Evolutionary conservation across 2,888 invertebrate genomes (phyloP), one percentile per base, ranked within the genome.

Genomic region (Saturnia pavonia): DNA sequence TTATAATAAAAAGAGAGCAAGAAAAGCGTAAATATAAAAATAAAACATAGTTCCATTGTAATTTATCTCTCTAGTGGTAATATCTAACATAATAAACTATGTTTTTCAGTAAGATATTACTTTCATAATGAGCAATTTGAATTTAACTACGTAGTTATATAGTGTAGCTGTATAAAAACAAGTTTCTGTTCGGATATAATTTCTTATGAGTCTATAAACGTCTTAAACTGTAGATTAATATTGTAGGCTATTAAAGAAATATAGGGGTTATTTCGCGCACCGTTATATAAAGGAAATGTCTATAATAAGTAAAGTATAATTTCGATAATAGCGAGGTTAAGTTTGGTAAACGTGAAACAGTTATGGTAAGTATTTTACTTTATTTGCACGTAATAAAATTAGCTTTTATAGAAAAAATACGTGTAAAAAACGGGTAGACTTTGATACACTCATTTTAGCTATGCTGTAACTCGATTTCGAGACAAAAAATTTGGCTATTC

Each of bases 141-240:
- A 65, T 65, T 65, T 65, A 65, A 65, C 65, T 65, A 65, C 65
- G 40, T 34, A 40, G 65, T 65, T 65, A 40, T 65, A 40, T 65
- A 65, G 40, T n/a, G n/a, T 40, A 34, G 65, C 57, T 4, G 25
- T 65, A 65, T 65, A 65, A 65, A 51, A 65, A 40, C 65, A 65
- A 40, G 40, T 65, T 65, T 65, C 65, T 65, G 65, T 65, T 34
- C 65, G 40, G 34, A n/a, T 65, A n/a, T 40, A 40, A 40, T 65
- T 65, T 34, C 40, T 40, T 40, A 65, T 40, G 40, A 65, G n/a
- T 65, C 27, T 60, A 60, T 60, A 60, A 60, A 60, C 22, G 9
- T 54, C n/a, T 54, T n/a, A 22, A 22, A 54, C 54, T 25, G 57
- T 60, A 60, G 57, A 60, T 60, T 60, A 60, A 60, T 60, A 60